A percentile compares a stretch with the other conserved stretches of the same genome.
These are phyloP conservation scores for Drosophila parvula DNA, from an alignment of 1,140 invertebrate genomes.

Conservation along the genomic window DNA sequence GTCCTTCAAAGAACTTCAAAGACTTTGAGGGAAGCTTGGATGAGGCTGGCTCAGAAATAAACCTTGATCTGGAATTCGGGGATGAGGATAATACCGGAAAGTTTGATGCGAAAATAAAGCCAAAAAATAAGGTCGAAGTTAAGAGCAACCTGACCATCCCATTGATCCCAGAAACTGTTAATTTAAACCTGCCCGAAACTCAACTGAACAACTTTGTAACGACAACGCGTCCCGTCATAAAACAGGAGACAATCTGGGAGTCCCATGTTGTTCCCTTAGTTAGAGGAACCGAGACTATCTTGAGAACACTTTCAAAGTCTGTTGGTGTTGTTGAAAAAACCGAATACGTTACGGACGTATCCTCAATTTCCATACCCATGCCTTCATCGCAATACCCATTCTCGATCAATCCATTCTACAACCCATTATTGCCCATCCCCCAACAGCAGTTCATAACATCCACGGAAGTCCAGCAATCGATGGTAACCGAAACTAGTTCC, in stretches of 20 bases:
- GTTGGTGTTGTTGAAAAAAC: constrained; percentile 90
- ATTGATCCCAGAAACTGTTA: constrained; percentile 23
- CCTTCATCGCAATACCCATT: constrained; percentile 84
- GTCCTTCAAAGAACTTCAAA: constrained; percentile 87
- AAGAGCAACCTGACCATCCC: constrained; percentile 52
- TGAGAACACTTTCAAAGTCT: constrained; percentile 90
- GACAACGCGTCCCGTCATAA: constrained; percentile 90
- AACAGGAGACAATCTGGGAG: constrained; percentile 91
- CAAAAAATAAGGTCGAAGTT: constrained; percentile 39
- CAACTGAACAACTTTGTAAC: constrained; percentile 86
- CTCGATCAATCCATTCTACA: constrained; percentile 85
- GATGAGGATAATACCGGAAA: constrained; percentile 90
- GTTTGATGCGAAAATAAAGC: constrained; percentile 85
- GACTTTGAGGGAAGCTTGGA: constrained; percentile 94
- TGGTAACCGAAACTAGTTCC: constrained; percentile 91
- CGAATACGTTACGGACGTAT: constrained; percentile 90
- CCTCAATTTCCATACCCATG: constrained; percentile 87
- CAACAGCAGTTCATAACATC: constrained; percentile 92
- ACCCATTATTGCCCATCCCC: constrained; percentile 63
- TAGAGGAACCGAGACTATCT: constrained; percentile 89
- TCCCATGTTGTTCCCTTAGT: constrained; percentile 92
- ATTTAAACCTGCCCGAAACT: constrained; percentile 22
- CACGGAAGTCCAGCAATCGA: constrained; percentile 91
- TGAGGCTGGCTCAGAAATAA: constrained; percentile 94
- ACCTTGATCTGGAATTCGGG: constrained; percentile 92